Percentiles rank a stretch among this genome's conserved stretches.
phyloP scores from a whole-genome alignment of 2,797 vertebrate genomes.

The Steatocranus sp. region DNA sequence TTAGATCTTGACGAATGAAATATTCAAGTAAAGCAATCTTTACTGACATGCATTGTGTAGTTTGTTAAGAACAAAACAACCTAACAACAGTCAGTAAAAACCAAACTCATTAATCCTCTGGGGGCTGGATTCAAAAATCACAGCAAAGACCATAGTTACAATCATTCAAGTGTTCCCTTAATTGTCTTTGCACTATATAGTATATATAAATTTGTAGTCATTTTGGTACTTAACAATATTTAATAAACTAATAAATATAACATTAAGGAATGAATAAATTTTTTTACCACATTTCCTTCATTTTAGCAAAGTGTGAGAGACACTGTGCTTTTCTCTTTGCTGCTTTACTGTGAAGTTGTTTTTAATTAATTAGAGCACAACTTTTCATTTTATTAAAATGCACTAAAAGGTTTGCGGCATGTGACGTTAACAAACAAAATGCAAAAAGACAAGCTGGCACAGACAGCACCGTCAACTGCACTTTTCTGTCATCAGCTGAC shows the following conservation, averaged over 20 bases:
- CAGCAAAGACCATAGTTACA: not conserved
- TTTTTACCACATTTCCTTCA: not conserved
- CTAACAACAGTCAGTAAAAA: not conserved
- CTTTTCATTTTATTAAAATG: not conserved
- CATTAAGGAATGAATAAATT: not conserved
- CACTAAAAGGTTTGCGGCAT: not conserved
- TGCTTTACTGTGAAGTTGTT: not conserved
- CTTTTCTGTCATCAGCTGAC: not conserved
- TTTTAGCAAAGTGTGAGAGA: not conserved
- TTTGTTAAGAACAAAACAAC: not conserved
- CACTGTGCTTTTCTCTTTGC: not conserved
- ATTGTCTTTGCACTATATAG: not conserved
- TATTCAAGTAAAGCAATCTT: not conserved
- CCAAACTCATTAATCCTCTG: not conserved
- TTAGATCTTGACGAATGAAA: not conserved
- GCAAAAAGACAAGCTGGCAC: not conserved
- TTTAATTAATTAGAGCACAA: not conserved
- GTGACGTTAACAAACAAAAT: not conserved
- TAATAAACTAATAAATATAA: not conserved
- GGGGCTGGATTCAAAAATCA: not conserved
- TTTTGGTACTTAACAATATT: not conserved
- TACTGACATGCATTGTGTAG: not conserved
- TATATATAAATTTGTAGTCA: not conserved
- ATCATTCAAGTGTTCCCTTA: not conserved
- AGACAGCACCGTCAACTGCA: not conserved